Evolutionary conservation across 2,888 invertebrate species (phyloP), one percentile per base, ranked within the genome.

Genomic region (Trilocha varians): DNA sequence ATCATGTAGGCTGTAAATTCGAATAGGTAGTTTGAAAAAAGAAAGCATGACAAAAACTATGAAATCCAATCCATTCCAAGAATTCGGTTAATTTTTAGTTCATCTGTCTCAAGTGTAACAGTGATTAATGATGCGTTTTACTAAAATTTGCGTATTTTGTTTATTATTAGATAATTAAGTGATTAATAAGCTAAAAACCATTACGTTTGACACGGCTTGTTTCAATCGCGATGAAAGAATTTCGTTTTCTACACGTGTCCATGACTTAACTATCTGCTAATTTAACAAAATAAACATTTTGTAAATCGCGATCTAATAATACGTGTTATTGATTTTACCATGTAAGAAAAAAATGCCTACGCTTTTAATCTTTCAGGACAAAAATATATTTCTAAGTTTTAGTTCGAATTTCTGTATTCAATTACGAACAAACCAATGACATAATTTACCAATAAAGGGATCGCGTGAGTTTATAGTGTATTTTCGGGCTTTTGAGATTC

Each of bases 141-240:
- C 49, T 46, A 53, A 57, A n/a, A 68, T 76, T 77, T 71, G 76
- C 78, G 62, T 66, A 69, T 65, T 67, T 62, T 60, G 49, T 53
- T 52, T 50, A 48, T 49, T 55, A 55, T 50, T 50, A 51, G 59
- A 61, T 78, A 79, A 84, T 79, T 78, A 71, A 77, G 73, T 85
- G 83, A 85, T 85, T 84, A 70, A 85, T 84, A 77, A 62, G 76
- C 59, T 65, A 39, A 41, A 49, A 58, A 65, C 70, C 75, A 77
- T 80, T 79, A 74, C 54, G 59, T 60, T 65, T 65, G 80, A 75
- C 80, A 78, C 70, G 77, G 72, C 71, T 73, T 65, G 69, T 72
- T 77, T 62, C 62, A 51, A 54, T 72, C 53, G 73, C 70, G 83
- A 62, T 56, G 80, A 84, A 68, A 74, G 80, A 79, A 62, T 53